phyloP scores from a whole-genome alignment of 2,113 vertebrate species.

The Eulemur macaco region DNA sequence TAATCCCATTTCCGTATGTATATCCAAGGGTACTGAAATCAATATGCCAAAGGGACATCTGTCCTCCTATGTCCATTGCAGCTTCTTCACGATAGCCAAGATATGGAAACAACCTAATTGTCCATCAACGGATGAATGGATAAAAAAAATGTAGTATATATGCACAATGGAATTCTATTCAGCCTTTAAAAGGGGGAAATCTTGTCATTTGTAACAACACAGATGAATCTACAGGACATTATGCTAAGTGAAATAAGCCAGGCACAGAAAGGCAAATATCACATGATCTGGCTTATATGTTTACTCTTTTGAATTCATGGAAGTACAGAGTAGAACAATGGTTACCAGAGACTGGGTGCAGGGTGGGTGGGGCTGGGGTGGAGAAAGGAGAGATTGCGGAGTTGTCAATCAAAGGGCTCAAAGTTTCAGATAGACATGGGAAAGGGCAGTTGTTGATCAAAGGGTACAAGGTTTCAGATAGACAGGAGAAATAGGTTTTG shows the following conservation, averaged over 20 bases:
- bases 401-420: too few species aligned
- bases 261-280: background rate
- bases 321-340: background rate
- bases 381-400: background rate
- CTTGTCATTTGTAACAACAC: background rate
- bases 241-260: background rate
- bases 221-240: background rate
- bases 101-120: background rate
- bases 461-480: background rate
- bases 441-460: background rate
- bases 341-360: background rate
- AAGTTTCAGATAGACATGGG: too few species aligned
- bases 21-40: background rate
- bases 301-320: background rate
- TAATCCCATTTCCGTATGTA: background rate
- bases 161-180: background rate
- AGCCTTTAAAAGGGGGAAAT: background rate
- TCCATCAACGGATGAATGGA: background rate
- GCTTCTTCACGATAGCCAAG: background rate
- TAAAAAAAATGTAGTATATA: background rate
- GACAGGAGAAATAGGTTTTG: background rate
- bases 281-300: background rate
- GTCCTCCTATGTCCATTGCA: background rate
- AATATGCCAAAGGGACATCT: background rate
- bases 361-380: background rate